Conservation (phyloP, 2,888 invertebrate species). For the Pandemis heparana region DNA sequence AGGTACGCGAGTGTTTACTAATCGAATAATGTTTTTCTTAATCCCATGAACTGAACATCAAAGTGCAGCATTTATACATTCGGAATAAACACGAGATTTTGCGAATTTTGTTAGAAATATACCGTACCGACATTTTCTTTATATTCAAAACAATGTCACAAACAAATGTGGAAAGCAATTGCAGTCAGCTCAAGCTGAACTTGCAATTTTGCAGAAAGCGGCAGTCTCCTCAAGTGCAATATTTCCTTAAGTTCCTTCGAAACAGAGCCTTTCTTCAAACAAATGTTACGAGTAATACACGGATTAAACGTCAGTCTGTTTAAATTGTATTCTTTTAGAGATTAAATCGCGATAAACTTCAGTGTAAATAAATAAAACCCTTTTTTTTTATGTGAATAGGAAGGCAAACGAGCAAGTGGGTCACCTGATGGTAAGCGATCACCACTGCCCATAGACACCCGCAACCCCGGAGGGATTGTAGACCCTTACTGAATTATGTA, state of each 20-base stretch:
- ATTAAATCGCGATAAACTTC: not conserved
- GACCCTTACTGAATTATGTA: too few species aligned
- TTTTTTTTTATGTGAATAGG: too few species aligned
- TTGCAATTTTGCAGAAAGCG: constrained; percentile 33
- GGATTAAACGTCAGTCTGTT: not conserved
- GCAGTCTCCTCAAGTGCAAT: constrained; percentile 31
- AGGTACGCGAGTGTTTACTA: constrained; percentile 1
- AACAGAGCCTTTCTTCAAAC: constrained; percentile 27
- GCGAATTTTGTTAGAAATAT: not conserved
- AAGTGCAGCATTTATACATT: constrained; percentile 13
- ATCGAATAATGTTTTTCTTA: not conserved
- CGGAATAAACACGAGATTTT: not conserved
- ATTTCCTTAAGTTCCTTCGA: constrained; percentile 30
- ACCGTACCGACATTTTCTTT: constrained; percentile 6
- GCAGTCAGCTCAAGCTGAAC: constrained; percentile 8
- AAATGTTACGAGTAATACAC: constrained; percentile 3
- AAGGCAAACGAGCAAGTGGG: too few species aligned
- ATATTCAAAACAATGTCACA: constrained; percentile 35
- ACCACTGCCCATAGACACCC: too few species aligned
- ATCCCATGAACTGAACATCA: constrained; percentile 5
- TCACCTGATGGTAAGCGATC: too few species aligned
- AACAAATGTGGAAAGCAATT: constrained; percentile 37
- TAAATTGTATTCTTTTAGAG: not conserved
- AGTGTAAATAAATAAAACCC: not conserved
- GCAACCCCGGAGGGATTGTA: too few species aligned